phyloP scores from a whole-genome alignment of 2,797 vertebrate genomes.

The Notamacropus eugenii region DNA sequence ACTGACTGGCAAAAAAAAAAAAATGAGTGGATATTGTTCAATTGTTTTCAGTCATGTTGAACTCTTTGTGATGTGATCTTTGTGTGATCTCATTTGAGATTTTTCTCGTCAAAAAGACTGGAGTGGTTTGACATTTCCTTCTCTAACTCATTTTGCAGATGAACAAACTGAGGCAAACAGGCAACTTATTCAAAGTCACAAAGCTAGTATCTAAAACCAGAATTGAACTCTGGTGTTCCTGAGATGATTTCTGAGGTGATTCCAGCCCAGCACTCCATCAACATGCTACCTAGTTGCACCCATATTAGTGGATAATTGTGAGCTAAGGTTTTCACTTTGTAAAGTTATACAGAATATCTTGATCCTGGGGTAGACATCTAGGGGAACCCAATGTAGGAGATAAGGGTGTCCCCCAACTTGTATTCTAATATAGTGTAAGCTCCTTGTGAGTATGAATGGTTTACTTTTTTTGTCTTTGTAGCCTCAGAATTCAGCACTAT shows the following conservation, averaged over 20 bases:
- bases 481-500: too few species aligned
- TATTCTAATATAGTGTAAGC: not conserved
- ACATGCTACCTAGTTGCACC: too few species aligned
- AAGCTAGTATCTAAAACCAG: not conserved
- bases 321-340: not conserved
- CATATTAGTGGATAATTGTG: not conserved
- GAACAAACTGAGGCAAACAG: not conserved
- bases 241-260: too few species aligned
- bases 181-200: not conserved
- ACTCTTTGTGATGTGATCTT: not conserved
- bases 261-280: not conserved
- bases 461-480: not conserved
- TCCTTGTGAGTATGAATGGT: not conserved
- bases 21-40: not conserved
- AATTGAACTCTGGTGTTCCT: not conserved
- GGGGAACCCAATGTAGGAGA: not conserved
- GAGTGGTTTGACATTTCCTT: not conserved
- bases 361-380: not conserved
- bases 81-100: not conserved
- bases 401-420: not conserved
- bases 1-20: not conserved
- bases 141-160: not conserved
- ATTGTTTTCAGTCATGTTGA: not conserved
- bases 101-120: not conserved
- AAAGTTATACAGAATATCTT: not conserved